Conservation (phyloP, 2,113 vertebrate genomes). For the Centropristis striata region DNA sequence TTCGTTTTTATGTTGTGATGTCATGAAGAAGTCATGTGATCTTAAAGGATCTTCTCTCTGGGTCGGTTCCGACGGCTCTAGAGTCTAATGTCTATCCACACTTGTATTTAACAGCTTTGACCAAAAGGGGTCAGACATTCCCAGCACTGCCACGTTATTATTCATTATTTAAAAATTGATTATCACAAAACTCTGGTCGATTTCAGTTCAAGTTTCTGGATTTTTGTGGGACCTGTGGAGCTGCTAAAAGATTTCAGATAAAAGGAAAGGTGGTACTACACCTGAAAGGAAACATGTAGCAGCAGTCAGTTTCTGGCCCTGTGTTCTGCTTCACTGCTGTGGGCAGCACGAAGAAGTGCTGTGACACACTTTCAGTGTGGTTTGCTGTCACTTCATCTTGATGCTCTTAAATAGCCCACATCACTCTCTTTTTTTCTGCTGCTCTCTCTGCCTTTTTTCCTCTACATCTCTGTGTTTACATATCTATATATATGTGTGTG, state of each 20-base stretch:
- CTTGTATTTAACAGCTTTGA: conserved; percentile 52
- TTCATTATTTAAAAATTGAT: background rate
- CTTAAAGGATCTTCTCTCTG: background rate
- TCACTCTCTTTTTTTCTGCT: conserved; percentile 42
- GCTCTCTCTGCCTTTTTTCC: background rate
- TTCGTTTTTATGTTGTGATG: too few relatives aligned
- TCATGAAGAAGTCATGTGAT: background rate
- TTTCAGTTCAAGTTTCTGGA: background rate
- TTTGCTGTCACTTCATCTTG: conserved; percentile 59
- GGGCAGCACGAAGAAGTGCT: conserved; percentile 45
- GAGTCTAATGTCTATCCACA: background rate
- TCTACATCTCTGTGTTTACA: background rate
- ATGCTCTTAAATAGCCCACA: conserved; percentile 59
- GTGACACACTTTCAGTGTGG: conserved; percentile 63
- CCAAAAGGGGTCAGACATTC: conserved; percentile 67
- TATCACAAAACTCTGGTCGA: background rate
- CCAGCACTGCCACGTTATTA: conserved; percentile 4
- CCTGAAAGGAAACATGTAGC: conserved; percentile 37
- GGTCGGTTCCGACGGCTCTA: background rate
- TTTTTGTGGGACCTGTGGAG: conserved; percentile 6
- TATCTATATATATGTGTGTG: background rate
- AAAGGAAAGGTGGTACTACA: background rate
- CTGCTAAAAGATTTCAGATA: conserved; percentile 1
- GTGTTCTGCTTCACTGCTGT: conserved; percentile 39
- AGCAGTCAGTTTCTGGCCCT: conserved; percentile 32